These are phyloP conservation scores for Edolisoma coerulescens DNA, from an alignment of 2,113 vertebrate genomes.

Conservation along the genomic window DNA sequence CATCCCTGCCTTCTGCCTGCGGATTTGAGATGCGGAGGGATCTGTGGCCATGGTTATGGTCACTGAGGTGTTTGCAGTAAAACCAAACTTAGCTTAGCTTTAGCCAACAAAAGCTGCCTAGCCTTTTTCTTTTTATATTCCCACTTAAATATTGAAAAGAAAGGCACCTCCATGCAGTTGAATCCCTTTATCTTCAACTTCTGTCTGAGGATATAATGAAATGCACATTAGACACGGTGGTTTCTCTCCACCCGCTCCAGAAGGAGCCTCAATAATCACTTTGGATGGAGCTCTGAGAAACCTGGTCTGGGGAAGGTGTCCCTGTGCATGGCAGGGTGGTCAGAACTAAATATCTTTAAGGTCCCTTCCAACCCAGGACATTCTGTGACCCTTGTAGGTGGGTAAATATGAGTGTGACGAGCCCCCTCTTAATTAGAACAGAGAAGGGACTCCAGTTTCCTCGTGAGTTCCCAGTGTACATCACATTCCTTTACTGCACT, in stretches of 20 bases:
- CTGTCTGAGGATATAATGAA: neutral
- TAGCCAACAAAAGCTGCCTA: neutral
- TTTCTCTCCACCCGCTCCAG: neutral
- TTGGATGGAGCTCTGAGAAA: neutral
- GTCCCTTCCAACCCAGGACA: neutral
- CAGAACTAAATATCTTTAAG: neutral
- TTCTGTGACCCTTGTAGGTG: neutral
- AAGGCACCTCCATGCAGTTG: neutral
- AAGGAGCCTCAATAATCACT: neutral
- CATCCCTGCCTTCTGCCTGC: neutral
- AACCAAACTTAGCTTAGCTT: neutral
- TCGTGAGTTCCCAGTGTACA: neutral
- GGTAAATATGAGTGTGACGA: neutral
- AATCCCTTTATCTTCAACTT: neutral
- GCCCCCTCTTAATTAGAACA: neutral
- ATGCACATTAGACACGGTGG: neutral
- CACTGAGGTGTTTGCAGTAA: neutral
- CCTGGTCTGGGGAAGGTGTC: neutral
- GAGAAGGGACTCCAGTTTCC: neutral
- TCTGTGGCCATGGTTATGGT: neutral
- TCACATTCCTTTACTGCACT: neutral
- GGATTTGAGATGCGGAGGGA: neutral
- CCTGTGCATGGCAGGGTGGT: neutral
- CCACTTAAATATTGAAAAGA: neutral
- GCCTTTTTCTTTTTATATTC: rapidly evolving